Percentiles rank a stretch among this genome's conserved stretches.
Conservation (phyloP, 2,113 vertebrate species). For the Prolemur simus region DNA sequence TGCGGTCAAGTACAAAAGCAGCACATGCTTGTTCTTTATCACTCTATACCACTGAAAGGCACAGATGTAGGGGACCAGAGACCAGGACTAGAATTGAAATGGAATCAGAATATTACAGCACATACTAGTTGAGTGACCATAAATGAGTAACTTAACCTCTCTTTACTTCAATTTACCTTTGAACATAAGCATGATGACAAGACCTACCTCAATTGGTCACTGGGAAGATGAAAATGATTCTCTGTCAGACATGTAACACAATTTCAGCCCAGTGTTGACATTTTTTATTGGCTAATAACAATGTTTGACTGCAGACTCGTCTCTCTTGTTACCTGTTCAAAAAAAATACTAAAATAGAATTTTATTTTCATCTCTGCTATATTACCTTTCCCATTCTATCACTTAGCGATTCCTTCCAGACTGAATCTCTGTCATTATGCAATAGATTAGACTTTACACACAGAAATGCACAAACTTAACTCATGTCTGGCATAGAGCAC, state of each 20-base stretch:
- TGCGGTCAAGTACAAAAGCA: neutral
- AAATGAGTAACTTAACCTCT: neutral
- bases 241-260: neutral
- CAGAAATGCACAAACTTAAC: neutral
- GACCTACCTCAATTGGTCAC: neutral
- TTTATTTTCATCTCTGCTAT: neutral
- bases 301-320: neutral
- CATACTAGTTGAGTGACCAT: neutral
- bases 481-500: neutral
- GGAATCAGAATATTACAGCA: neutral
- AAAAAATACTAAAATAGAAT: conserved; percentile 2
- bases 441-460: neutral
- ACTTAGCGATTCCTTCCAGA: neutral
- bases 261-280: neutral
- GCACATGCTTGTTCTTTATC: neutral
- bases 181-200: neutral
- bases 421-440: neutral
- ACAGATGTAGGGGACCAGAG: neutral
- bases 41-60: neutral
- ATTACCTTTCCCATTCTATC: neutral
- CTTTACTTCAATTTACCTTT: neutral
- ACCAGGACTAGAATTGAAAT: neutral
- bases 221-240: neutral
- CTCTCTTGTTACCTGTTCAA: neutral
- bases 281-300: neutral